Percentiles rank a stretch among this genome's conserved stretches.
These are phyloP conservation scores for Hormaphis cornu DNA, from an alignment of 1,140 invertebrate species.

Conservation along the genomic window DNA sequence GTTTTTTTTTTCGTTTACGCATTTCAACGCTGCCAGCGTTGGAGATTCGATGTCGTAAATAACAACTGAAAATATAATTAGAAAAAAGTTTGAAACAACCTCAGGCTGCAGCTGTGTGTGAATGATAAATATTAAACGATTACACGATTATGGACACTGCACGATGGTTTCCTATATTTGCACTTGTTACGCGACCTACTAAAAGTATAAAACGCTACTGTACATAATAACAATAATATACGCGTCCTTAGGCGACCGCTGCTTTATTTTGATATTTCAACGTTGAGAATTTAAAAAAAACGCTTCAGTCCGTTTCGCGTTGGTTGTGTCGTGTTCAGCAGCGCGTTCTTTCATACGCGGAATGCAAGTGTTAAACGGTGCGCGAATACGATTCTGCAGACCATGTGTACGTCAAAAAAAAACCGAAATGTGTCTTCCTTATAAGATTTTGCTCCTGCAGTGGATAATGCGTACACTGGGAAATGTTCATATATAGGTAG, in stretches of 20 bases:
- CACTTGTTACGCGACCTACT: slow-evolving; percentile 17
- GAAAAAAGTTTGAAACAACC: slow-evolving; percentile 1
- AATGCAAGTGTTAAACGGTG: too few relatives aligned
- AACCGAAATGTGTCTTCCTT: too few relatives aligned
- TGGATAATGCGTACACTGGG: too few relatives aligned
- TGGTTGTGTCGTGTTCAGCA: too few relatives aligned
- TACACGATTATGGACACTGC: not conserved
- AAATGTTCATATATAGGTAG: too few relatives aligned
- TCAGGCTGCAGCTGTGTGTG: not conserved
- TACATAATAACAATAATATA: slow-evolving; percentile 6
- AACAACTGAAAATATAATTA: slow-evolving; percentile 30
- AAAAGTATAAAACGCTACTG: slow-evolving; percentile 22
- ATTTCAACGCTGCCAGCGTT: not conserved
- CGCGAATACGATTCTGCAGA: too few relatives aligned
- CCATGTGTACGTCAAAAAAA: not conserved
- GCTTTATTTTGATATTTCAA: not conserved
- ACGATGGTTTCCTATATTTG: slow-evolving; percentile 25
- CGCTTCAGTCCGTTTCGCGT: too few relatives aligned
- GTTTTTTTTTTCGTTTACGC: slow-evolving; percentile 2
- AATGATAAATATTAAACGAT: slow-evolving; percentile 25
- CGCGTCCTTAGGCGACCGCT: not conserved
- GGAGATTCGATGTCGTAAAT: slow-evolving; percentile 9
- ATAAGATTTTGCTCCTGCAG: too few relatives aligned
- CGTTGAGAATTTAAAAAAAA: slow-evolving; percentile 9
- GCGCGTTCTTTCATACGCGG: too few relatives aligned